Percentiles rank a stretch among this genome's conserved stretches.
Evolutionary conservation across 2,888 invertebrate species (phyloP).

Genomic region (Melanargia galathea): DNA sequence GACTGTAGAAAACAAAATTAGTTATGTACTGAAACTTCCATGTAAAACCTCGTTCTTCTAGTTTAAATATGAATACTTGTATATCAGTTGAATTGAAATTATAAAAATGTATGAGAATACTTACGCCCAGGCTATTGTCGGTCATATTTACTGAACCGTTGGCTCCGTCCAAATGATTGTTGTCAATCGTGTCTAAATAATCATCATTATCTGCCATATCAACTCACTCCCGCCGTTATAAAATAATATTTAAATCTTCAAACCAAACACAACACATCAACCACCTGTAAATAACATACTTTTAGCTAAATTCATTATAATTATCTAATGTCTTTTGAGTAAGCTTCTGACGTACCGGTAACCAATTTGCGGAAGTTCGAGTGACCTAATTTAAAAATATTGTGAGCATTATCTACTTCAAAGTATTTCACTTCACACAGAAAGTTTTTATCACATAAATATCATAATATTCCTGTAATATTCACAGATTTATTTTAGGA

Average conservation of each 20-base stretch:
- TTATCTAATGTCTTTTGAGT: conserved; percentile 51
- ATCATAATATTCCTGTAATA: conserved; percentile 58
- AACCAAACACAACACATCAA: conserved; percentile 50
- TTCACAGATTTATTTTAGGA: conserved; percentile 63
- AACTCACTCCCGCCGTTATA: conserved; percentile 49
- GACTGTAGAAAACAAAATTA: too few relatives aligned
- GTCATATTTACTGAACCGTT: conserved; percentile 83
- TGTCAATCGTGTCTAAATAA: conserved; percentile 78
- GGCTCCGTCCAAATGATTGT: conserved; percentile 83
- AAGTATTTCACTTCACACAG: conserved; percentile 47
- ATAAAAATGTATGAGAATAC: conserved; percentile 42
- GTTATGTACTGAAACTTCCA: not conserved
- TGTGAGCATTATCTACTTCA: conserved; percentile 48
- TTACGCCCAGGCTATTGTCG: conserved; percentile 76
- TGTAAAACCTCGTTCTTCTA: not conserved
- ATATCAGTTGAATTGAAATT: not conserved
- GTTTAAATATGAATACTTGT: not conserved
- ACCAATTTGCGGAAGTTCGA: conserved; percentile 66
- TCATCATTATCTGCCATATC: conserved; percentile 80
- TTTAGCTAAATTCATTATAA: conserved; percentile 34
- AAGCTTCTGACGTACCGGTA: conserved; percentile 76
- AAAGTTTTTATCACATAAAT: conserved; percentile 50
- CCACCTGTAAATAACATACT: conserved; percentile 51
- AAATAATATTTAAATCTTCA: conserved; percentile 40
- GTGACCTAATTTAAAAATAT: conserved; percentile 70